Conservation (phyloP, 2,113 vertebrate genomes). For the zebrafish (Danio rerio) region GRCz12tu NC_133181.1:14538001-14538500, state of each 20-base stretch:
- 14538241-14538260: neutral
- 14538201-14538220: constrained; percentile 2
- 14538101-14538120: constrained; percentile 30
- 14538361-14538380: neutral
- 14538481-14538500: neutral
- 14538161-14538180: constrained; percentile 4
- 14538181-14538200: constrained; percentile 5
- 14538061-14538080: constrained; percentile 57
- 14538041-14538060: constrained; percentile 55
- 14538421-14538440: neutral
- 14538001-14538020: constrained; percentile 32
- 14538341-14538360: neutral
- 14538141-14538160: constrained; percentile 19
- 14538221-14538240: neutral
- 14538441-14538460: too few relatives aligned
- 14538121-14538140: neutral
- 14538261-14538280: neutral
- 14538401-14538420: neutral
- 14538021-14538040: constrained; percentile 42
- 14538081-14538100: constrained; percentile 49
- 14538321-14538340: constrained; percentile 20
- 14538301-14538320: neutral
- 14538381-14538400: neutral
- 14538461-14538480: neutral
- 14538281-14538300: constrained; percentile 1